Evolutionary conservation across 2,797 vertebrate species (phyloP).

Genomic region (Myripristis murdjan): DNA sequence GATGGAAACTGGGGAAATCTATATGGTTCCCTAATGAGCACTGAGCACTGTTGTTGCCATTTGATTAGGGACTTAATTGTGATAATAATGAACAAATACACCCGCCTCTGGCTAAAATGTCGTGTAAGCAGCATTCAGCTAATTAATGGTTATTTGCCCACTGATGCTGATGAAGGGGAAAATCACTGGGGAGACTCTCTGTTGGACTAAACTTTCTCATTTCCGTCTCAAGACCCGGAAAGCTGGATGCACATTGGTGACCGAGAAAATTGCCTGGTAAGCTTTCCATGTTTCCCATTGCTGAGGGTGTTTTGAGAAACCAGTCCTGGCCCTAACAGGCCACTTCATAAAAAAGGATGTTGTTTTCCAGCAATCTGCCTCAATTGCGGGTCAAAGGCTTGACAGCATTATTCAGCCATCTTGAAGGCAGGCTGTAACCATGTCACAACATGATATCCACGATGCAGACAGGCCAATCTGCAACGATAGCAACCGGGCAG

Average conservation of each 20-base stretch:
- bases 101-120: slow-evolving; percentile 64
- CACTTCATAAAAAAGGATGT: slow-evolving; percentile 47
- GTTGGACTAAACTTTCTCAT: slow-evolving; percentile 8
- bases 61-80: slow-evolving; percentile 82
- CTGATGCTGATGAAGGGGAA: slow-evolving; percentile 70
- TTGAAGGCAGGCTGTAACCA: slow-evolving; percentile 60
- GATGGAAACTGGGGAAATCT: slow-evolving; percentile 64
- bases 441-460: slow-evolving; percentile 64
- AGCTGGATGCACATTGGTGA: slow-evolving; percentile 32
- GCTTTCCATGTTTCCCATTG: slow-evolving; percentile 33
- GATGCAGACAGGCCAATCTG: slow-evolving; percentile 40
- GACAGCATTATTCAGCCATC: slow-evolving; percentile 64
- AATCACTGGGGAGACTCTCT: slow-evolving; percentile 60
- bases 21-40: slow-evolving; percentile 76
- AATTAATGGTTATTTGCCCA: slow-evolving; percentile 81
- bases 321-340: slow-evolving; percentile 36
- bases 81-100: slow-evolving; percentile 84
- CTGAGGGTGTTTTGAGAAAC: slow-evolving; percentile 10
- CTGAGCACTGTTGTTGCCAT: slow-evolving; percentile 62
- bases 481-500: slow-evolving; percentile 42
- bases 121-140: slow-evolving; percentile 73
- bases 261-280: slow-evolving; percentile 33
- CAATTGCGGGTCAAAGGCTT: slow-evolving; percentile 69
- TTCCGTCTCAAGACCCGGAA: slow-evolving; percentile 41
- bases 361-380: slow-evolving; percentile 37